Percentiles rank a stretch among this genome's conserved stretches.
phyloP scores from a whole-genome alignment of 1,140 invertebrate genomes.

The Trissolcus basalis region DNA sequence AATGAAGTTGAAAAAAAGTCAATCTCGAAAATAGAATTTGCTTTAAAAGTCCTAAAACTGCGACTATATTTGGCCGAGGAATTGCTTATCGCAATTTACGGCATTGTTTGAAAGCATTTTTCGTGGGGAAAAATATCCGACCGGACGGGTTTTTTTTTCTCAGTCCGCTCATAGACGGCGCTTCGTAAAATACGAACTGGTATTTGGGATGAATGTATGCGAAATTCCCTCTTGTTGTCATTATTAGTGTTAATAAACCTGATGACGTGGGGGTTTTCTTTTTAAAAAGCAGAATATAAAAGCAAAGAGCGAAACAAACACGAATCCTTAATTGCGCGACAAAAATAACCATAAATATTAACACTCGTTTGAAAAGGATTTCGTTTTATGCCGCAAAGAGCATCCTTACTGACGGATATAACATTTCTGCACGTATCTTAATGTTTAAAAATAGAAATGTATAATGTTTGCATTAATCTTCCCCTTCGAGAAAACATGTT shows the following conservation, averaged over 20 bases:
- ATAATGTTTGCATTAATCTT: background rate
- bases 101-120: slow-evolving; percentile 28
- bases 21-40: too few species aligned
- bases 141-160: slow-evolving; percentile 54
- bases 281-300: too few species aligned
- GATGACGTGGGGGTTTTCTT: background rate
- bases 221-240: slow-evolving; percentile 5
- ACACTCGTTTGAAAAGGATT: too few species aligned
- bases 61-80: slow-evolving; percentile 12
- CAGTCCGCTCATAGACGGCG: background rate
- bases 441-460: slow-evolving; percentile 4
- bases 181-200: slow-evolving; percentile 57
- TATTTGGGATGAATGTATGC: slow-evolving; percentile 36
- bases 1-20: too few species aligned
- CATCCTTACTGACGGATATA: too few species aligned
- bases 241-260: too few species aligned
- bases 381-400: too few species aligned
- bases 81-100: slow-evolving; percentile 42
- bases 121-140: slow-evolving; percentile 19
- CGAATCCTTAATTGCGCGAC: too few species aligned
- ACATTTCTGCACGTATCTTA: background rate
- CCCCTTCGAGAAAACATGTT: slow-evolving; percentile 5
- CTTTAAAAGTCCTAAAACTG: too few species aligned
- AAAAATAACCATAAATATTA: too few species aligned
- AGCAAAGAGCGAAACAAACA: too few species aligned